A percentile compares a stretch with the other conserved stretches of the same genome.
phyloP scores from a whole-genome alignment of 2,888 invertebrate species.

The Acrocyrtus sp. region DNA sequence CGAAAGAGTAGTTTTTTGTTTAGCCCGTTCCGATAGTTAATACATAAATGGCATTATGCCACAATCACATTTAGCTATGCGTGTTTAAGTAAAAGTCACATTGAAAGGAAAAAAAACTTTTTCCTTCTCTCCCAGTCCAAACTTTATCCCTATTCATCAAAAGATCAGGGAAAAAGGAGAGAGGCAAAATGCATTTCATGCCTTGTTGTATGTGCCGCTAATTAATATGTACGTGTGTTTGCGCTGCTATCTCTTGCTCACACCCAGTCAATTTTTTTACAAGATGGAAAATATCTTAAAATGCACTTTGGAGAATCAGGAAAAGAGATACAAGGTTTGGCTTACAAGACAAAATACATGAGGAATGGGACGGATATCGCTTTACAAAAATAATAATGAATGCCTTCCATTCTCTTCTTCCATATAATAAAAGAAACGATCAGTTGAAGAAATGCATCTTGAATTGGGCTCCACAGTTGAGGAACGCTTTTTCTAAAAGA shows the following conservation, averaged over 20 bases:
- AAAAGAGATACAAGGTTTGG: too few relatives aligned
- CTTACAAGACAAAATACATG: background rate
- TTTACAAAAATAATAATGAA: constrained; percentile 10
- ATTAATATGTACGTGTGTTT: too few relatives aligned
- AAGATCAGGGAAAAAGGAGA: background rate
- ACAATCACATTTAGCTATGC: background rate
- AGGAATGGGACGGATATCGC: background rate
- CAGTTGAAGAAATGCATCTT: too few relatives aligned
- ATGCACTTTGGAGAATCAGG: too few relatives aligned
- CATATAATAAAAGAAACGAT: too few relatives aligned
- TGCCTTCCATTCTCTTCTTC: too few relatives aligned
- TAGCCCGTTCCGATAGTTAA: background rate
- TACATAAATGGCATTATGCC: constrained; percentile 15
- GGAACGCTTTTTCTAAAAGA: too few relatives aligned
- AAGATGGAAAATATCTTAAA: too few relatives aligned
- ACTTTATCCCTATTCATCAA: background rate
- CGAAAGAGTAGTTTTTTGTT: background rate
- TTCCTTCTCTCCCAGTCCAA: background rate
- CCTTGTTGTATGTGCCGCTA: constrained; percentile 12
- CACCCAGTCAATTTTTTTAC: too few relatives aligned
- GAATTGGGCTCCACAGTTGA: too few relatives aligned
- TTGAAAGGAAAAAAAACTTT: background rate
- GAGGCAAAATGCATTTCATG: background rate
- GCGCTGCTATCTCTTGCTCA: constrained; percentile 14
- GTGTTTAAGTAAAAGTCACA: constrained; percentile 16